A percentile compares a stretch with the other conserved stretches of the same genome.
Evolutionary conservation across 2,797 vertebrate genomes (phyloP).

Genomic region (Melanotaenia pygmaea): DNA sequence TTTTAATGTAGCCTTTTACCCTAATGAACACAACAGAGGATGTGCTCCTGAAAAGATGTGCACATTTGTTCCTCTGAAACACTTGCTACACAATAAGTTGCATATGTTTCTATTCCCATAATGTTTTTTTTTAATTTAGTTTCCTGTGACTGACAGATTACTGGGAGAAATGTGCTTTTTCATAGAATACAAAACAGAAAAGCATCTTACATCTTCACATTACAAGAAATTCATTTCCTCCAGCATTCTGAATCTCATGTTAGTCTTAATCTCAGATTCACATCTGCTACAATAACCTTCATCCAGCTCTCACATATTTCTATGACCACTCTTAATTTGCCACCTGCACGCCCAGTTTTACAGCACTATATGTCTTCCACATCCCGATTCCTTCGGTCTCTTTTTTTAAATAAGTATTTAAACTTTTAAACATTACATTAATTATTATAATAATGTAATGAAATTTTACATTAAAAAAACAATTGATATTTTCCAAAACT

Average conservation of each 20-base stretch:
- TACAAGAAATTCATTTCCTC: conserved; percentile 4
- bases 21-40: conserved; percentile 67
- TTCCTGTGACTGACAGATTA: conserved; percentile 5
- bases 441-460: not conserved
- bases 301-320: conserved; percentile 27
- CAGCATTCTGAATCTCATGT: not conserved
- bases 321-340: conserved; percentile 3
- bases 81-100: conserved; percentile 16
- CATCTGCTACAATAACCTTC: conserved; percentile 17
- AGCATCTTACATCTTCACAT: conserved; percentile 5
- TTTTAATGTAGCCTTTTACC: conserved; percentile 79
- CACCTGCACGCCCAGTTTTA: conserved; percentile 13
- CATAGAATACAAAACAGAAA: not conserved
- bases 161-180: not conserved
- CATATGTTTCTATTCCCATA: conserved; percentile 7
- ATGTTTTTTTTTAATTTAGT: not conserved
- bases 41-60: conserved; percentile 32
- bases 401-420: not conserved
- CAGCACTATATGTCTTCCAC: not conserved
- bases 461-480: not conserved
- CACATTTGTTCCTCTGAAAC: conserved; percentile 30
- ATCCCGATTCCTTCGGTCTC: not conserved
- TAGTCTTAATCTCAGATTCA: not conserved
- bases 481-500: conserved; percentile 45
- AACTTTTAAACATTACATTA: no score